Evolutionary conservation across 2,888 invertebrate genomes (phyloP), one percentile per base, ranked within the genome.

Genomic region (Cremastinae sp.): DNA sequence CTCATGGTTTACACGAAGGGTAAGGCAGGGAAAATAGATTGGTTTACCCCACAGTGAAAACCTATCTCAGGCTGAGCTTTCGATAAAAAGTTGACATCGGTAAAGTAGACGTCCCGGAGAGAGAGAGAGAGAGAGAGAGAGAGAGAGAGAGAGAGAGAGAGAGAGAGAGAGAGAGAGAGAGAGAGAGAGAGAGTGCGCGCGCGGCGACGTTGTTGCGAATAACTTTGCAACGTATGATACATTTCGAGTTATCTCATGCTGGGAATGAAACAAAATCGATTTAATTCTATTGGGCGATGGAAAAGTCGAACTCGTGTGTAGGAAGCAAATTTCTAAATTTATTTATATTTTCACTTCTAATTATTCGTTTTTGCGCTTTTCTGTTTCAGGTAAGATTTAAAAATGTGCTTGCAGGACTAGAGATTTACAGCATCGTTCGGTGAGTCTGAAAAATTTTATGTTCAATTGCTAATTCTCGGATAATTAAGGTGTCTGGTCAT

Each of bases 341-440:
- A 10, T 8, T 28, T n/a, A 36, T 14, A 45, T 47, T 45, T 28
- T 54, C 16, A 9, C 16, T 28, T 34, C 18, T 43, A 43, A 51
- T 12, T 8, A 18, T 20, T 61, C 61, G 10, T 16, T 51, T 16
- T 53, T 9, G 7, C 12, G 12, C 49, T 58, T 51, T 41, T 66
- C 28, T 71, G 61, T 75, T 75, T 2, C 54, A 75, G 75, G 75
- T 75, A 71, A 75, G 75, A 66, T 10, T 41, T 16, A 51, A 47
- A 4, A 59, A 58, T 41, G 14, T n/a, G 2, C 8, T 18, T 18
- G 12, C 10, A 2, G 34, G 16, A 20, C 20, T 2, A 36, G 8
- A 20, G 43, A 16, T n/a, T 38, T 9, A 20, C 38, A 12, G n/a
- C 12, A 36, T 14, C 54, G 9, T 8, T n/a, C 12, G 71, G 75